Percentiles rank a stretch among this genome's conserved stretches.
Conservation (phyloP, 2,888 invertebrate genomes). For the Coleophora flavipennella region DNA sequence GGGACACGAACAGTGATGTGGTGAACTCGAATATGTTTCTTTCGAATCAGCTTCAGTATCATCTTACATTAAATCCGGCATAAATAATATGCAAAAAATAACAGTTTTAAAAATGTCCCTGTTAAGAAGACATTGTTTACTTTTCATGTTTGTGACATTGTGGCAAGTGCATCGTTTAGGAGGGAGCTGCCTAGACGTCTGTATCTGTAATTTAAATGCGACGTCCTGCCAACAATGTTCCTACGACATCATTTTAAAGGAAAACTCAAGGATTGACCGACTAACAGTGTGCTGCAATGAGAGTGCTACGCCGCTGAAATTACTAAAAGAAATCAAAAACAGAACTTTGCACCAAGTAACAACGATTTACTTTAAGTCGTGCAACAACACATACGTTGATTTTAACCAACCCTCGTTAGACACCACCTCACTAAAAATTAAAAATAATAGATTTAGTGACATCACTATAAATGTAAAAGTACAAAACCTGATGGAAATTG, state of each 20-base stretch:
- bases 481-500: slow-evolving; percentile 66
- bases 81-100: slow-evolving; percentile 29
- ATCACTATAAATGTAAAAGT: slow-evolving; percentile 40
- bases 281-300: slow-evolving; percentile 45
- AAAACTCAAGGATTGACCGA: slow-evolving; percentile 34
- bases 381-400: slow-evolving; percentile 38
- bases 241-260: slow-evolving; percentile 46
- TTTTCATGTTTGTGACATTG: slow-evolving; percentile 45
- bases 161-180: slow-evolving; percentile 47
- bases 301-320: slow-evolving; percentile 26
- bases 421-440: slow-evolving; percentile 40
- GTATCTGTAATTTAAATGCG: slow-evolving; percentile 35
- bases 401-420: slow-evolving; percentile 41
- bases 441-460: slow-evolving; percentile 42
- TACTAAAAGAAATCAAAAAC: slow-evolving; percentile 38
- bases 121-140: slow-evolving; percentile 41
- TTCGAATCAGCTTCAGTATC: slow-evolving; percentile 37
- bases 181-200: slow-evolving; percentile 42
- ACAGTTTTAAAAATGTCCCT: slow-evolving; percentile 47
- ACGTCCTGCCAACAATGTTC: slow-evolving; percentile 45
- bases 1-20: slow-evolving; percentile 31
- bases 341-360: slow-evolving; percentile 43
- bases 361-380: slow-evolving; percentile 31
- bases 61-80: slow-evolving; percentile 53
- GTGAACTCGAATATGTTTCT: slow-evolving; percentile 37